These are phyloP conservation scores for Artemia sinica DNA, from an alignment of 2,888 invertebrate genomes.

Conservation along the genomic window DNA sequence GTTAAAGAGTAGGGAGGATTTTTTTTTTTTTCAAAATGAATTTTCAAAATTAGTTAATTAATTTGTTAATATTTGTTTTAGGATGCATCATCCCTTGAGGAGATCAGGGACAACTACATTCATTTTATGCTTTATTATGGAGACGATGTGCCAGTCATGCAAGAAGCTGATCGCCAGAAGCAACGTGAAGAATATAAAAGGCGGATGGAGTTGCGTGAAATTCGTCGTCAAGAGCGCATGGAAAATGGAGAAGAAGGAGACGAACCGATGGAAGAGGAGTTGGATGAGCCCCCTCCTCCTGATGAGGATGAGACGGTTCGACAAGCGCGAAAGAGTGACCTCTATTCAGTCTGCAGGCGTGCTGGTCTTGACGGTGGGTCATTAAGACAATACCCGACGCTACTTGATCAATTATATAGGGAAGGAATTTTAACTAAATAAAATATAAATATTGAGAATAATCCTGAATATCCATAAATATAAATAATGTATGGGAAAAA, in stretches of 20 bases:
- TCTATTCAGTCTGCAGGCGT: constrained; percentile 68
- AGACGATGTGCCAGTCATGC: constrained; percentile 63
- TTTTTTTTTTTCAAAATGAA: constrained; percentile 35
- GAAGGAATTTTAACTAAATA: no score
- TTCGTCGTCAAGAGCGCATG: constrained; percentile 31
- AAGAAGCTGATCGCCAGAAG: constrained; percentile 48
- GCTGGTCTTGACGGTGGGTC: constrained; percentile 45
- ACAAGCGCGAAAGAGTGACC: constrained; percentile 60
- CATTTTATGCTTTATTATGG: constrained; percentile 87
- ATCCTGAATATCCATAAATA: no score
- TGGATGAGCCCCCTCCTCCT: constrained; percentile 40
- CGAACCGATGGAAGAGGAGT: constrained; percentile 32
- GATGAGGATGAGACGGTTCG: constrained; percentile 45
- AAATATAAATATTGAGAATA: no score
- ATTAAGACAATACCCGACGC: no score
- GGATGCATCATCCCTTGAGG: constrained; percentile 65
- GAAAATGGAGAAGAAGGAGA: constrained; percentile 25
- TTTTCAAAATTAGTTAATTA: no score
- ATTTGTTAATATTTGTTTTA: background rate
- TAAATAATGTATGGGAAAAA: background rate
- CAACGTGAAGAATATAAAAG: constrained; percentile 34
- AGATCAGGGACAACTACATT: constrained; percentile 76
- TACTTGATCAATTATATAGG: no score
- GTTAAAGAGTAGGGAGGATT: no score
- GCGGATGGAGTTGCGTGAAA: constrained; percentile 29